A percentile compares a stretch with the other conserved stretches of the same genome.
phyloP scores from a whole-genome alignment of 2,888 invertebrate genomes.

The Orgyia antiqua region DNA sequence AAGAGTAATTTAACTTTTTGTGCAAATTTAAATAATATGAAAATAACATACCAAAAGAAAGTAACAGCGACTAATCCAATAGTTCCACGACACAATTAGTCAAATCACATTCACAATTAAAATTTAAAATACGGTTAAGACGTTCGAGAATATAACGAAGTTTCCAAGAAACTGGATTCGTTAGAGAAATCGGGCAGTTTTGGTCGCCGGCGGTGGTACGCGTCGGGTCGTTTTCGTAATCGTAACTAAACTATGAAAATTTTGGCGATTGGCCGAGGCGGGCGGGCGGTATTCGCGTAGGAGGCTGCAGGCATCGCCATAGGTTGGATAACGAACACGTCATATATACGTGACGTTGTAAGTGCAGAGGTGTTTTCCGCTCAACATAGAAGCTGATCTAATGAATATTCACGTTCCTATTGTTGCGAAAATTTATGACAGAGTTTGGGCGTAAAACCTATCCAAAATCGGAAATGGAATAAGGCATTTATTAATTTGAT shows the following conservation, averaged over 20 bases:
- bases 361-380: slow-evolving; percentile 76
- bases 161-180: slow-evolving; percentile 57
- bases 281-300: slow-evolving; percentile 68
- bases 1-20: no score
- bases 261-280: slow-evolving; percentile 70
- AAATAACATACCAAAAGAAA: slow-evolving; percentile 38
- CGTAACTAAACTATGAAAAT: slow-evolving; percentile 77
- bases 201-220: slow-evolving; percentile 75
- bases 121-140: slow-evolving; percentile 29
- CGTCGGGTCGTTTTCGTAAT: slow-evolving; percentile 79
- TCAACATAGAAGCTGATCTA: slow-evolving; percentile 65
- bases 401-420: slow-evolving; percentile 31
- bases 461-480: no score
- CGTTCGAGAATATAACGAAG: slow-evolving; percentile 63
- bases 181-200: slow-evolving; percentile 57
- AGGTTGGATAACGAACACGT: slow-evolving; percentile 64
- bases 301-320: slow-evolving; percentile 50
- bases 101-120: slow-evolving; percentile 51
- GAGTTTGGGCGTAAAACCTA: no score
- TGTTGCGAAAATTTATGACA: slow-evolving; percentile 30
- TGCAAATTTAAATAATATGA: no score
- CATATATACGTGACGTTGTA: slow-evolving; percentile 60
- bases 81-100: slow-evolving; percentile 41
- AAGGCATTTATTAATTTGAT: no score
- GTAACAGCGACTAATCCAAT: slow-evolving; percentile 52